Evolutionary conservation across 2,888 invertebrate genomes (phyloP), one percentile per base, ranked within the genome.

Genomic region (Hirudinaria manillensis): DNA sequence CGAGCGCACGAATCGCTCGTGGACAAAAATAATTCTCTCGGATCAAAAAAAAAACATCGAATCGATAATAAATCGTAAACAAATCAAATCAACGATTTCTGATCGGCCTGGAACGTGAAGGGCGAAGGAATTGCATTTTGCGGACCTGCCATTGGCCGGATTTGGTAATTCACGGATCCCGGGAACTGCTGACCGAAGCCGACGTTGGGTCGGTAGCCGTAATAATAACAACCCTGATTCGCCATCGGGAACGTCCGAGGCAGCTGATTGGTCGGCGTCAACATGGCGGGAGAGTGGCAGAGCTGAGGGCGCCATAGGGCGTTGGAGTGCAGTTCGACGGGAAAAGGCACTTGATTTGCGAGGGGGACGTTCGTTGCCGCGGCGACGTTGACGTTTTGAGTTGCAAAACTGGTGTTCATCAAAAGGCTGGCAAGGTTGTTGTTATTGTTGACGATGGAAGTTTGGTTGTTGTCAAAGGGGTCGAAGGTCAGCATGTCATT

Each of bases 311-410:
- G 2, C 24, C 7, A 21, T n/a, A 24, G 7, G 13, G 10, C 7
- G 24, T 61, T 61, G 61, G 61, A 2, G 7, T 27, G 29, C 13
- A n/a, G 61, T 10, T 13, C n/a, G 24, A 10, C n/a, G 24, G 19
- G 61, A 61, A n/a, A 61, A 61, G 61, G 61, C 61, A 61, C 61
- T 61, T 61, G 61, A 19, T 61, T 61, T 29, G 29, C n/a, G 3
- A 1, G 45, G 16, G 45, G 10, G 45, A 7, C 61, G 10, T 61
- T 4, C n/a, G 61, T 61, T 61, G 53, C 21, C 10, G 61, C 13
- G 16, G 1, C 10, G 16, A 45, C 13, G 45, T 45, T 61, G 61
- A 61, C 3, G 6, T 4, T 24, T 61, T 61, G 61, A 61, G 61
- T 6, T 61, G 29, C 3, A 61, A 61, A 61, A 16, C 10, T 6